Percentiles rank a stretch among this genome's conserved stretches.
Conservation (phyloP, 92 coral and sea anemone genomes). For the Chrysogorgia sp. region DNA sequence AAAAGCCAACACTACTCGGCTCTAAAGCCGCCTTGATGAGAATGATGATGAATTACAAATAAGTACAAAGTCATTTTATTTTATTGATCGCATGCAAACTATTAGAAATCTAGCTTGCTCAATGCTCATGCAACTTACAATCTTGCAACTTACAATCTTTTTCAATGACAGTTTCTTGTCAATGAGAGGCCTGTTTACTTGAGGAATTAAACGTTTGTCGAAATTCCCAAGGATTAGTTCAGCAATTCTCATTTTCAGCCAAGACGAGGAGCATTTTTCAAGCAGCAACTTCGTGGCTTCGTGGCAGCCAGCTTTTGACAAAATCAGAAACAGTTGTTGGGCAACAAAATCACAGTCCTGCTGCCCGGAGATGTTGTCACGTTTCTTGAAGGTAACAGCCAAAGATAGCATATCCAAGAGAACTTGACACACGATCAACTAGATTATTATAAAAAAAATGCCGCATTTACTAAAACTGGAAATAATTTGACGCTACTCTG, state of each 20-base stretch:
- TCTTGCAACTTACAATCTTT: constrained; percentile 78
- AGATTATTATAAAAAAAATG: neutral
- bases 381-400: constrained; percentile 17
- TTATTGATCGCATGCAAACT: too few relatives aligned
- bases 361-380: neutral
- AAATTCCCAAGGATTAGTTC: constrained; percentile 73
- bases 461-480: neutral
- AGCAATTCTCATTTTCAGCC: constrained; percentile 78
- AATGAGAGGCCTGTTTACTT: constrained; percentile 64
- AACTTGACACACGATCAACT: constrained; percentile 26
- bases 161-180: constrained; percentile 62
- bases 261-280: constrained; percentile 73
- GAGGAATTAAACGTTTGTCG: constrained; percentile 74
- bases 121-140: neutral
- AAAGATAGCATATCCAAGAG: constrained; percentile 20
- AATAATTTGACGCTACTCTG: neutral
- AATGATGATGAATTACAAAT: too few relatives aligned
- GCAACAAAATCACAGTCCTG: constrained; percentile 67
- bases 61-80: too few relatives aligned
- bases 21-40: too few relatives aligned
- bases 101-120: too few relatives aligned
- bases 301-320: constrained; percentile 52
- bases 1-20: too few relatives aligned
- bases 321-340: constrained; percentile 68
- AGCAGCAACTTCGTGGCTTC: constrained; percentile 66